Conservation (phyloP, 2,113 vertebrate genomes). For the Sorex fumeus region DNA sequence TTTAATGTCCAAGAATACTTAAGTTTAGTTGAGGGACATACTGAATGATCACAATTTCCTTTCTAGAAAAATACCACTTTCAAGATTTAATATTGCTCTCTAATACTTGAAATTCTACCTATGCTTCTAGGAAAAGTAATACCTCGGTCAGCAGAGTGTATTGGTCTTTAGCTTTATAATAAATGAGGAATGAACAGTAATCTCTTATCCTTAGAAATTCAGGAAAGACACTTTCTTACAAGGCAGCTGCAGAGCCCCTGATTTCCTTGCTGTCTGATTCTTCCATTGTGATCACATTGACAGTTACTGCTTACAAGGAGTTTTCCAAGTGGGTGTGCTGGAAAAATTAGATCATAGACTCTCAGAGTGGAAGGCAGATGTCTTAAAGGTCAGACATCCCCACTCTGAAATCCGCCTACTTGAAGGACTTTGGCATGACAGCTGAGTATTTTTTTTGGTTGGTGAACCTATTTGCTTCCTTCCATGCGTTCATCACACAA, state of each 20-base stretch:
- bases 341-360: slow-evolving; percentile 69
- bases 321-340: slow-evolving; percentile 48
- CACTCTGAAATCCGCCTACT: slow-evolving; percentile 32
- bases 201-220: neutral
- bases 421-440: slow-evolving; percentile 32
- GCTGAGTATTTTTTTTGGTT: neutral
- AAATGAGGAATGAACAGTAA: neutral
- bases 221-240: neutral
- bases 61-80: slow-evolving; percentile 54
- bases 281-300: slow-evolving; percentile 4
- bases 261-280: slow-evolving; percentile 2
- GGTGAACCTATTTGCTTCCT: slow-evolving; percentile 48
- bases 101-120: neutral
- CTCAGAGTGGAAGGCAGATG: slow-evolving; percentile 52
- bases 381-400: slow-evolving; percentile 33
- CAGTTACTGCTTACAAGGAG: slow-evolving; percentile 29
- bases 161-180: slow-evolving; percentile 16
- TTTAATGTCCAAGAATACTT: neutral
- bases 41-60: neutral
- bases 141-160: neutral
- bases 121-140: slow-evolving; percentile 32
- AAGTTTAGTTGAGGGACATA: neutral
- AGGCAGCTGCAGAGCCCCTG: neutral
- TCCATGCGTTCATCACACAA: slow-evolving; percentile 65
- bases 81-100: neutral